Conservation (phyloP, 1,140 invertebrate genomes). For the Wasmannia auropunctata region DNA sequence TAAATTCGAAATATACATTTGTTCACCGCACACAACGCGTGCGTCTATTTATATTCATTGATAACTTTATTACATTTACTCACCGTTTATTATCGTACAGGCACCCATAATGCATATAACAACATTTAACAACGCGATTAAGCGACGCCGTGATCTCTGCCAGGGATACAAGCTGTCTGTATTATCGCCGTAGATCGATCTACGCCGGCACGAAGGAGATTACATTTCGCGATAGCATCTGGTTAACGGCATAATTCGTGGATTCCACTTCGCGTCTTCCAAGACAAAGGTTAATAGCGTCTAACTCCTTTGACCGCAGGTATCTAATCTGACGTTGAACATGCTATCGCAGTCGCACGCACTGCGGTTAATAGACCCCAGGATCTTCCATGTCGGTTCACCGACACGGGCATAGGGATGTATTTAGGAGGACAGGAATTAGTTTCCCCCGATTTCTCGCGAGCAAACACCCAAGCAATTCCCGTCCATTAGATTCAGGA, state of each 20-base stretch:
- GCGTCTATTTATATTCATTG: not conserved
- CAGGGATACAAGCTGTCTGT: conserved; percentile 14
- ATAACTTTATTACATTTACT: not conserved
- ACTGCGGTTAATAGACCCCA: conserved; percentile 20
- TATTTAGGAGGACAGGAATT: conserved; percentile 6
- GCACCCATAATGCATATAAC: not conserved
- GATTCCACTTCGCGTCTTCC: conserved; percentile 48
- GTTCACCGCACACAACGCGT: not conserved
- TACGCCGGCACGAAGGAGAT: conserved; percentile 19
- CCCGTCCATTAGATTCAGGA: not conserved
- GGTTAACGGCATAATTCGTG: conserved; percentile 55
- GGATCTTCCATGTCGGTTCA: not conserved
- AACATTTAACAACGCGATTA: conserved; percentile 40
- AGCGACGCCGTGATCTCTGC: conserved; percentile 29
- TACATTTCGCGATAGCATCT: conserved; percentile 41
- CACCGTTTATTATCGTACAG: not conserved
- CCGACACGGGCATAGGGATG: not conserved
- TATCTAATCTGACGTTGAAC: conserved; percentile 49
- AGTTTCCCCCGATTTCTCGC: conserved; percentile 32
- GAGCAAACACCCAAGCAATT: not conserved
- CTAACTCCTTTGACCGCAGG: conserved; percentile 43
- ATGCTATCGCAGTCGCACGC: not conserved
- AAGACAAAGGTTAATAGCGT: conserved; percentile 51
- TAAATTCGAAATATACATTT: not conserved
- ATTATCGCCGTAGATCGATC: conserved; percentile 39